Evolutionary conservation across 2,888 invertebrate genomes (phyloP).

Genomic region (Brachynemurus nebulosus): DNA sequence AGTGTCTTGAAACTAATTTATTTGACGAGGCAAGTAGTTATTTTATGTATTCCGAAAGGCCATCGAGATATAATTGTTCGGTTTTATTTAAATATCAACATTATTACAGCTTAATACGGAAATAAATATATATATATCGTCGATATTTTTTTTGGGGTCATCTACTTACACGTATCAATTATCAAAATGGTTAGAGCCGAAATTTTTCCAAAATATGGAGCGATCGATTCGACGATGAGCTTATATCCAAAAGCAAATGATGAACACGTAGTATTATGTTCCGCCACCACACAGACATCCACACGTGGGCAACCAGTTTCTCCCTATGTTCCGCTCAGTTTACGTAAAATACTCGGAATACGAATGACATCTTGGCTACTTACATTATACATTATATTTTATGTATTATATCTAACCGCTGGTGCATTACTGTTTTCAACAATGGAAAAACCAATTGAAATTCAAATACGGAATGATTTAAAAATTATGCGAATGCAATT

Average conservation of each 20-base stretch:
- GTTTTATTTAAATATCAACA: too few relatives aligned
- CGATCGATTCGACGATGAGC: not conserved
- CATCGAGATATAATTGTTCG: too few relatives aligned
- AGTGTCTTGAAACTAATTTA: too few relatives aligned
- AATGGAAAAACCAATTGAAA: slow-evolving; percentile 50
- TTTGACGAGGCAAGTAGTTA: too few relatives aligned
- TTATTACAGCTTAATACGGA: too few relatives aligned
- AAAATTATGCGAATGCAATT: slow-evolving; percentile 41
- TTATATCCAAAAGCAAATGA: slow-evolving; percentile 1
- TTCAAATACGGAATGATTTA: slow-evolving; percentile 36
- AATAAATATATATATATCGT: too few relatives aligned
- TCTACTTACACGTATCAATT: too few relatives aligned
- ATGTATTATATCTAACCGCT: slow-evolving; percentile 44
- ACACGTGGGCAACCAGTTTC: not conserved
- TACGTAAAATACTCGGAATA: slow-evolving; percentile 29
- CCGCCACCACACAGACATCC: not conserved
- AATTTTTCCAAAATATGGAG: not conserved
- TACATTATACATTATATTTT: slow-evolving; percentile 40
- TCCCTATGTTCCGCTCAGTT: not conserved
- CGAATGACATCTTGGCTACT: slow-evolving; percentile 40
- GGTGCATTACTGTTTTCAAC: slow-evolving; percentile 54
- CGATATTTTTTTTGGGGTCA: too few relatives aligned
- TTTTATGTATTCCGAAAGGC: too few relatives aligned
- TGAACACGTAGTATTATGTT: not conserved
- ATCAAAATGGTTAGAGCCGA: not conserved